Conservation (phyloP, 2,113 vertebrate species). For the Odobenus rosmarus region DNA sequence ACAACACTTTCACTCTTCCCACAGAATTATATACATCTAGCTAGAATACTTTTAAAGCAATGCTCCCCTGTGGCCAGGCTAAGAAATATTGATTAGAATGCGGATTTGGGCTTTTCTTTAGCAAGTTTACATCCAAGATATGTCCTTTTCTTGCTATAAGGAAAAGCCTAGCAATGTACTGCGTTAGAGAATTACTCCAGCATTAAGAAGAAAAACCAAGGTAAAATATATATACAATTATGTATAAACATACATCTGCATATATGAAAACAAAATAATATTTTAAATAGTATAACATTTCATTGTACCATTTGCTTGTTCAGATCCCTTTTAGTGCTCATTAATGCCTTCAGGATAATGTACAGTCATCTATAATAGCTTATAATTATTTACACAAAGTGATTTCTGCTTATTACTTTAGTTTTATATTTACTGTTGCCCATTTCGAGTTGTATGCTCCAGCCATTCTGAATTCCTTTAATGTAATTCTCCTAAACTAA, state of each 20-base stretch:
- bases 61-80: background rate
- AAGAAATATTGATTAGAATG: conserved; percentile 6
- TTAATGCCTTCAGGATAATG: background rate
- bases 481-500: background rate
- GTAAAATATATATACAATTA: background rate
- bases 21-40: background rate
- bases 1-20: background rate
- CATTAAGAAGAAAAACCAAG: background rate
- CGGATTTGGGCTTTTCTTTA: background rate
- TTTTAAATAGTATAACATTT: conserved; percentile 13
- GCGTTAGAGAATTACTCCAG: background rate
- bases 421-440: background rate
- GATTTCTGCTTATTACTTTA: background rate
- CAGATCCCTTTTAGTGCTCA: background rate
- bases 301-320: background rate
- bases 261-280: background rate
- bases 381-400: conserved; percentile 40
- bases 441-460: background rate
- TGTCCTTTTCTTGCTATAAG: background rate
- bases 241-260: background rate
- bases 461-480: background rate
- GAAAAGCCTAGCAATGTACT: background rate
- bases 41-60: conserved; percentile 15
- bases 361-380: background rate
- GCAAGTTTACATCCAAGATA: background rate